Conservation (phyloP, 2,113 vertebrate genomes). For the Alligator sinensis region DNA sequence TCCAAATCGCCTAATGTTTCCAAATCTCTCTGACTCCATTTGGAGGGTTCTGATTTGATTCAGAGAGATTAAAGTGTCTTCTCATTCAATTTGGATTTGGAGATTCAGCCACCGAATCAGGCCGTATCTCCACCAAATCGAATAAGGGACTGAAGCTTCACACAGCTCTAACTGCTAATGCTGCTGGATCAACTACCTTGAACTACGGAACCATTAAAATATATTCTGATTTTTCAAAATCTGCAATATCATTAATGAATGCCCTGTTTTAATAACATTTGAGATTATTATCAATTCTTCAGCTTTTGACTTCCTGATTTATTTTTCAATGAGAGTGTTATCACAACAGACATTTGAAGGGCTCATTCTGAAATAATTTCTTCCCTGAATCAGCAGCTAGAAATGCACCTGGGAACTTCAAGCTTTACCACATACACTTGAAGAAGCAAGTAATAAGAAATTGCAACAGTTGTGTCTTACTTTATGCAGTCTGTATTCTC, state of each 20-base stretch:
- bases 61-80: too few species aligned
- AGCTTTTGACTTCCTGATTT: neutral
- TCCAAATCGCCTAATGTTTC: too few species aligned
- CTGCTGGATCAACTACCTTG: conserved; percentile 54
- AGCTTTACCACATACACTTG: neutral
- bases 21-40: too few species aligned
- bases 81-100: too few species aligned
- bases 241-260: conserved; percentile 19
- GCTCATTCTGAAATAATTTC: neutral
- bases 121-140: too few species aligned
- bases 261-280: conserved; percentile 35
- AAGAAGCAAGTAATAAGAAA: neutral
- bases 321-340: neutral
- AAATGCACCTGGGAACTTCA: neutral
- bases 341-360: neutral
- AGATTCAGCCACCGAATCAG: too few species aligned
- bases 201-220: conserved; percentile 39
- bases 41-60: too few species aligned
- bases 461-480: neutral
- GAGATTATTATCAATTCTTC: neutral
- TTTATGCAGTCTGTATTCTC: neutral
- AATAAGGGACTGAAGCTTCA: too few species aligned
- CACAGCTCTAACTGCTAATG: neutral
- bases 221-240: conserved; percentile 51
- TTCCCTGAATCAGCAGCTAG: neutral